Conservation (phyloP, 2,888 invertebrate species). For the Serripes groenlandicus region DNA sequence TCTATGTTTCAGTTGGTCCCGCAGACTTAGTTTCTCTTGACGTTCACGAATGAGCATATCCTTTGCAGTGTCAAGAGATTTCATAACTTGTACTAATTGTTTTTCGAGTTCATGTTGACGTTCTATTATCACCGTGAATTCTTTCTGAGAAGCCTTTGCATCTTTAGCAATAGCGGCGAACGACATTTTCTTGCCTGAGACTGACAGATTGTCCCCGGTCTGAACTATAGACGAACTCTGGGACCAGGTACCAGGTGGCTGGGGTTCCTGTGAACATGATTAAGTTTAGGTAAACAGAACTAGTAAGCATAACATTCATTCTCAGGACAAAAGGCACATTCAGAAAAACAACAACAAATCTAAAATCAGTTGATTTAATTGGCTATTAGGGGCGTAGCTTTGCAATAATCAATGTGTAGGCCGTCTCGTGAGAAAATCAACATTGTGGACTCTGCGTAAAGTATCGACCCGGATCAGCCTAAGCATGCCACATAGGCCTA, state of each 20-base stretch:
- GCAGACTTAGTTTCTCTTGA: slow-evolving; percentile 69
- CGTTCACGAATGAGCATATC: slow-evolving; percentile 72
- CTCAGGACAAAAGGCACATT: too few species aligned
- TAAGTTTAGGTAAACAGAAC: too few species aligned
- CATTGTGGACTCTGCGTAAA: too few species aligned
- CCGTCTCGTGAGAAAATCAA: too few species aligned
- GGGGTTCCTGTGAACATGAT: slow-evolving; percentile 21
- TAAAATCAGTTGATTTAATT: too few species aligned
- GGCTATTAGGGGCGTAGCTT: too few species aligned
- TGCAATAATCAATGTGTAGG: too few species aligned
- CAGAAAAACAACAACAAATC: too few species aligned
- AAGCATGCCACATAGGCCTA: too few species aligned
- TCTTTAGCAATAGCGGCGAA: slow-evolving; percentile 70
- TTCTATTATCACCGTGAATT: slow-evolving; percentile 69
- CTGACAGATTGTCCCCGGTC: slow-evolving; percentile 55
- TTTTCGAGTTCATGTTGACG: slow-evolving; percentile 72
- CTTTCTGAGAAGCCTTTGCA: slow-evolving; percentile 70
- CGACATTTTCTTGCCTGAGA: slow-evolving; percentile 73
- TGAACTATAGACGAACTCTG: slow-evolving; percentile 52
- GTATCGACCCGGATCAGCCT: too few species aligned
- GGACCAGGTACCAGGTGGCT: slow-evolving; percentile 32
- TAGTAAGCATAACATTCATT: too few species aligned
- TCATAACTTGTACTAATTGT: slow-evolving; percentile 72
- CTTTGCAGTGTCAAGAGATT: slow-evolving; percentile 72
- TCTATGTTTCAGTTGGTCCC: slow-evolving; percentile 64